Evolutionary conservation across 2,888 invertebrate species (phyloP).

Genomic region (Linnaemya vulpina): DNA sequence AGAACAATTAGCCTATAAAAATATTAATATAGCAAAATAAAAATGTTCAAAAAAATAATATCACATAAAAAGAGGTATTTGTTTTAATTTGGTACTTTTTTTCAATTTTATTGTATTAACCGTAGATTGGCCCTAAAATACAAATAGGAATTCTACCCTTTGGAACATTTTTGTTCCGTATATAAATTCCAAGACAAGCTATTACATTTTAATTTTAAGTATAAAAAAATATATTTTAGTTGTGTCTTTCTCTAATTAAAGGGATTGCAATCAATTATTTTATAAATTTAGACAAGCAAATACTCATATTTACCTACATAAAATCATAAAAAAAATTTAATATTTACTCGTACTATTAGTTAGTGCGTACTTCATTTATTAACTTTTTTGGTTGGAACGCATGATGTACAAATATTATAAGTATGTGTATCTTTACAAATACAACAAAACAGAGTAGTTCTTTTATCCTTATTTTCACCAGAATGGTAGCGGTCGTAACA

Average conservation of each 20-base stretch:
- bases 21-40: no score
- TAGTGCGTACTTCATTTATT: conserved; percentile 2
- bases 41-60: no score
- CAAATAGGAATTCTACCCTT: no score
- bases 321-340: conserved; percentile 12
- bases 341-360: conserved; percentile 9
- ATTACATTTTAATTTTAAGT: neutral
- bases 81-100: no score
- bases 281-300: neutral
- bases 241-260: neutral
- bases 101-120: no score
- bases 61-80: no score
- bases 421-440: no score
- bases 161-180: no score
- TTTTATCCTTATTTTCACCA: no score
- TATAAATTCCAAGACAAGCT: conserved; percentile 2
- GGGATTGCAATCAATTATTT: neutral
- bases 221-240: neutral
- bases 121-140: neutral
- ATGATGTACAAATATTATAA: conserved; percentile 16
- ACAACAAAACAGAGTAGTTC: no score
- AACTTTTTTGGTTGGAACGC: conserved; percentile 14
- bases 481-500: no score
- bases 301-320: neutral
- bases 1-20: no score